Conservation (phyloP, 1,140 invertebrate species). For the Oscheius sp. region DNA sequence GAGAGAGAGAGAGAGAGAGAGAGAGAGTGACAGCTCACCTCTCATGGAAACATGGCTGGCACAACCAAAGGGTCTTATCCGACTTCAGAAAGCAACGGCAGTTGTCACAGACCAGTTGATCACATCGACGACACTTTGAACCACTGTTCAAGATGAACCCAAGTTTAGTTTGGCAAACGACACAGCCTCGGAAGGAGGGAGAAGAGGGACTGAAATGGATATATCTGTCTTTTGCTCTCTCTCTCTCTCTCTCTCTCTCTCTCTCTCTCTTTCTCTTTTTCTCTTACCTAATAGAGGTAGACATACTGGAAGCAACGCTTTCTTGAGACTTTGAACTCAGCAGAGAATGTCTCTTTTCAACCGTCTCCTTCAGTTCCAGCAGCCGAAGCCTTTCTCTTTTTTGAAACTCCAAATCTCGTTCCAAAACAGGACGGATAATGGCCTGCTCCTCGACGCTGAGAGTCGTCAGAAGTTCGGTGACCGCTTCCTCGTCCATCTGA, state of each 20-base stretch:
- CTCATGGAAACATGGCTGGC: not conserved
- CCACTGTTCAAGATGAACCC: constrained; percentile 5
- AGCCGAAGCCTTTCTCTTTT: not conserved
- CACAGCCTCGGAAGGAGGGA: not conserved
- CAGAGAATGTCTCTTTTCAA: not conserved
- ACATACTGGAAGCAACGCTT: not conserved
- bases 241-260: too few relatives aligned
- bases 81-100: not conserved
- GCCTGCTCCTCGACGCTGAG: constrained; percentile 25
- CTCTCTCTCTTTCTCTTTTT: too few relatives aligned
- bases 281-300: not conserved
- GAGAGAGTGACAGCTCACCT: not conserved
- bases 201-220: not conserved
- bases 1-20: too few relatives aligned
- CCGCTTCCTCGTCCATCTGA: not conserved
- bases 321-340: not conserved
- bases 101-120: not conserved
- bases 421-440: constrained; percentile 19
- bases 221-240: too few relatives aligned
- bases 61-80: not conserved
- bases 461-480: not conserved
- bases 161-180: not conserved
- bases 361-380: not conserved
- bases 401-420: constrained; percentile 34
- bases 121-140: not conserved